Evolutionary conservation across 2,113 vertebrate species (phyloP).

Genomic region (Taurulus bubalis): DNA sequence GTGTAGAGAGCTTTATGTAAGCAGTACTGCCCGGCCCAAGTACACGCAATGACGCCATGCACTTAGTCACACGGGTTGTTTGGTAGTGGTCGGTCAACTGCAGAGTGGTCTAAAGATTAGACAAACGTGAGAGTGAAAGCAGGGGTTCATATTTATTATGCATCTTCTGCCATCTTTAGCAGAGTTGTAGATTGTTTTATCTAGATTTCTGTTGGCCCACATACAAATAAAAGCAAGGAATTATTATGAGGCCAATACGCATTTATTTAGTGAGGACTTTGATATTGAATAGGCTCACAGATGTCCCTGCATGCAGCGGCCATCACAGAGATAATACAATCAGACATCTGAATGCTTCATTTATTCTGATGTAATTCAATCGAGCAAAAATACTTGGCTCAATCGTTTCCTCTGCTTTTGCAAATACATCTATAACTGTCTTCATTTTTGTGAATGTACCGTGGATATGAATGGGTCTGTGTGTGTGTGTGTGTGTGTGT

Average conservation of each 20-base stretch:
- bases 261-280: not conserved
- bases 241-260: not conserved
- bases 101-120: not conserved
- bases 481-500: not conserved
- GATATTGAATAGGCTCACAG: constrained; percentile 2
- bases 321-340: constrained; percentile 43
- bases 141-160: not conserved
- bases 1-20: not conserved
- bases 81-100: not conserved
- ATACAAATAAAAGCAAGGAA: not conserved
- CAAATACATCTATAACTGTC: constrained; percentile 33
- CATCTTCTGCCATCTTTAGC: not conserved
- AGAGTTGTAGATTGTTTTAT: not conserved
- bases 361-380: constrained; percentile 37
- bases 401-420: constrained; percentile 35
- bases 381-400: constrained; percentile 32
- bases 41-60: not conserved
- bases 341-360: constrained; percentile 43
- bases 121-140: not conserved
- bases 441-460: constrained; percentile 8
- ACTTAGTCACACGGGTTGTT: not conserved
- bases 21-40: not conserved
- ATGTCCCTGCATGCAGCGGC: not conserved
- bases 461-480: not conserved
- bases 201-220: not conserved